A percentile compares a stretch with the other conserved stretches of the same genome.
phyloP scores from a whole-genome alignment of 2,113 vertebrate species.

The Terrapene triunguis region DNA sequence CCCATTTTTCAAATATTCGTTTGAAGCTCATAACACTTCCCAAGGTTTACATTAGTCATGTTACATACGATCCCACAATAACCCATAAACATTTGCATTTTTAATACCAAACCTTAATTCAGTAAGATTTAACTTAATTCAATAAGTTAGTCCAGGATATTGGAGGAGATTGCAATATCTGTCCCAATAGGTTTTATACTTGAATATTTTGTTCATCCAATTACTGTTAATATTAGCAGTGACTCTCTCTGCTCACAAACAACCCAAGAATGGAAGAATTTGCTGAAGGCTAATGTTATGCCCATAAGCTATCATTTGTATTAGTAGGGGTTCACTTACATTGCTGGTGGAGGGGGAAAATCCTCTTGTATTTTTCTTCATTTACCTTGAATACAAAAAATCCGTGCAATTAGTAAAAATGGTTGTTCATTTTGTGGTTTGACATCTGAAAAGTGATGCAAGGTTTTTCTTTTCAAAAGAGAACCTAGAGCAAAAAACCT shows the following conservation, averaged over 20 bases:
- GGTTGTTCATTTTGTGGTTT: slow-evolving; percentile 54
- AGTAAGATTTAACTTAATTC: neutral
- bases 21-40: neutral
- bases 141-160: neutral
- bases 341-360: neutral
- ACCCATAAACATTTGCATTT: neutral
- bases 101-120: neutral
- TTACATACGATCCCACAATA: neutral
- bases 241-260: neutral
- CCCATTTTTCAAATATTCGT: neutral
- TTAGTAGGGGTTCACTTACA: neutral
- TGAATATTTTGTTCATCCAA: rapidly evolving
- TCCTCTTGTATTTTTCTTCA: slow-evolving; percentile 28
- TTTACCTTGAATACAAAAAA: slow-evolving; percentile 35
- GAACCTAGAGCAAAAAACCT: slow-evolving; percentile 38
- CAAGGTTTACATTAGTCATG: neutral
- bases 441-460: slow-evolving; percentile 53
- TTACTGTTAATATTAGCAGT: neutral
- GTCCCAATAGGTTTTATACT: rapidly evolving
- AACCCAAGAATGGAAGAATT: neutral
- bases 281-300: neutral
- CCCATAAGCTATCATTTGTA: neutral
- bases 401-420: slow-evolving; percentile 25
- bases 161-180: neutral
- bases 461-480: slow-evolving; percentile 41